A percentile compares a stretch with the other conserved stretches of the same genome.
Evolutionary conservation across 2,888 invertebrate species (phyloP).

Genomic region (Tachystola acroxantha): DNA sequence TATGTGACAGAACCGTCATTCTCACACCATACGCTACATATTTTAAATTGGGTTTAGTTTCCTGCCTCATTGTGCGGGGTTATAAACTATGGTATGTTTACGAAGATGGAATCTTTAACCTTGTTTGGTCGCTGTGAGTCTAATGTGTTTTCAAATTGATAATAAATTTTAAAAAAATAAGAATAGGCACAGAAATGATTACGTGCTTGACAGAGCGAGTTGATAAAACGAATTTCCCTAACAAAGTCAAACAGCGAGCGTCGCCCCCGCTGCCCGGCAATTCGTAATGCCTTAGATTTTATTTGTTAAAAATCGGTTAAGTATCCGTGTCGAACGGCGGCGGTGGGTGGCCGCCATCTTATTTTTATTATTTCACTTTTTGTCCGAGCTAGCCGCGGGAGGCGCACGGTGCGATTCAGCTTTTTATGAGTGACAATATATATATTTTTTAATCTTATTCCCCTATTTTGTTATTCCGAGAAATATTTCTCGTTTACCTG

Average conservation of each 20-base stretch:
- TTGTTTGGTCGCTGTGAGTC: too few species aligned
- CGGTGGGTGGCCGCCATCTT: slow-evolving; percentile 74
- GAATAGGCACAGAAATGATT: slow-evolving; percentile 9
- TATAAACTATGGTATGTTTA: too few species aligned
- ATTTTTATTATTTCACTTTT: slow-evolving; percentile 72
- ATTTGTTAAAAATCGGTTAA: slow-evolving; percentile 79
- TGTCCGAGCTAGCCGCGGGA: slow-evolving; percentile 69
- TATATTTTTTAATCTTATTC: slow-evolving; percentile 40
- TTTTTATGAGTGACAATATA: slow-evolving; percentile 76
- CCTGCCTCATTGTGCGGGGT: too few species aligned
- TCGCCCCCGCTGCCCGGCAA: slow-evolving; percentile 54
- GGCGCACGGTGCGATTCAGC: slow-evolving; percentile 65
- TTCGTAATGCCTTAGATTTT: slow-evolving; percentile 78
- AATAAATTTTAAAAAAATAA: too few species aligned
- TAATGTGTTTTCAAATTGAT: too few species aligned
- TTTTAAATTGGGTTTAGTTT: background rate
- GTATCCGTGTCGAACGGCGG: slow-evolving; percentile 74
- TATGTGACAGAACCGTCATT: background rate
- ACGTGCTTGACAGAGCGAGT: slow-evolving; percentile 31
- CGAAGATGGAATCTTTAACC: too few species aligned
- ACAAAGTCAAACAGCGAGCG: slow-evolving; percentile 55
- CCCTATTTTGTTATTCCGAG: slow-evolving; percentile 54
- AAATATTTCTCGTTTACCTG: slow-evolving; percentile 64
- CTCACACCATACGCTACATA: background rate
- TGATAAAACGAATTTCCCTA: slow-evolving; percentile 48